Evolutionary conservation across 2,797 vertebrate genomes (phyloP).

Genomic region (Phataginus tricuspis): DNA sequence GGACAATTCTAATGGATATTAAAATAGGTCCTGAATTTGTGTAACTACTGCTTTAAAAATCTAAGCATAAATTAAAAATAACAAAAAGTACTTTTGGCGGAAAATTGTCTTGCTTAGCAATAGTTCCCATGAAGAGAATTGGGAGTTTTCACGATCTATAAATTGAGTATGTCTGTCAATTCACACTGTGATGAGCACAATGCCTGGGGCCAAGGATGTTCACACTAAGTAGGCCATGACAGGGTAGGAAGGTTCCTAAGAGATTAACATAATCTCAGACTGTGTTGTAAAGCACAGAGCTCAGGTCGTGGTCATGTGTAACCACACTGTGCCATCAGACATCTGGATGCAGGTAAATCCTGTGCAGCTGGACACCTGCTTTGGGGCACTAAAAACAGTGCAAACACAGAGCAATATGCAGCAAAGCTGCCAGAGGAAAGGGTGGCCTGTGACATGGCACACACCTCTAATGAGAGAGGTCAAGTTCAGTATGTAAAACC

Average conservation of each 20-base stretch:
- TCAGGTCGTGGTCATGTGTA: background rate
- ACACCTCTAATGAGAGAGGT: background rate
- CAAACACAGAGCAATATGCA: background rate
- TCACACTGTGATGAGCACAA: background rate
- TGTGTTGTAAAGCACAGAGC: background rate
- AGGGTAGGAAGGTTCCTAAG: background rate
- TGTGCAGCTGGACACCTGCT: background rate
- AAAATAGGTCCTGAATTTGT: background rate
- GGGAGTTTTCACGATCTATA: background rate
- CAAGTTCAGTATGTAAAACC: background rate
- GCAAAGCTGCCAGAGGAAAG: background rate
- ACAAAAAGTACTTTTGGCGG: background rate
- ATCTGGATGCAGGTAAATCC: background rate
- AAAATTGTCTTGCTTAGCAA: background rate
- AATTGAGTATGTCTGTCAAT: background rate
- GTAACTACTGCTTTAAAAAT: background rate
- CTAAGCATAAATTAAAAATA: background rate
- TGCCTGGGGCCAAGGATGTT: background rate
- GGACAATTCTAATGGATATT: background rate
- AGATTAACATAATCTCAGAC: background rate
- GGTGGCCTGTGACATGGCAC: background rate
- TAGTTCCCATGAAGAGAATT: background rate
- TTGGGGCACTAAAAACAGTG: background rate
- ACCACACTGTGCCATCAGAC: background rate
- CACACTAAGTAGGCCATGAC: background rate